Percentiles rank a stretch among this genome's conserved stretches.
These are phyloP conservation scores for Lymantria monacha DNA, from an alignment of 2,888 invertebrate genomes.

Conservation along the genomic window DNA sequence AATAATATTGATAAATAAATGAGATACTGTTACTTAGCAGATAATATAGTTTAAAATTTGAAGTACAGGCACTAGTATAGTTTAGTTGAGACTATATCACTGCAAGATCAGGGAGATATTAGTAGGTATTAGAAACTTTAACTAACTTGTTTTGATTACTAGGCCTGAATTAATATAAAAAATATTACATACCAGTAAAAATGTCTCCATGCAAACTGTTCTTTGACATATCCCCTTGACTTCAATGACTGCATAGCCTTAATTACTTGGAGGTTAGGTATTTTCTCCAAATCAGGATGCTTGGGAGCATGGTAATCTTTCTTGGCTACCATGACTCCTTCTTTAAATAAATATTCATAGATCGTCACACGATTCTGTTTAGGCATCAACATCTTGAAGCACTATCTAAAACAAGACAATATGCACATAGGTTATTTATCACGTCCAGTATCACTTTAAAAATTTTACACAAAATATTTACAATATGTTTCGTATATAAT, in stretches of 20 bases:
- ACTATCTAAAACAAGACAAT: constrained; percentile 63
- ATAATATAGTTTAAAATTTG: too few relatives aligned
- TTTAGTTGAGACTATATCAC: too few relatives aligned
- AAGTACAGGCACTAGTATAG: too few relatives aligned
- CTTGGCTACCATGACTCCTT: constrained; percentile 99
- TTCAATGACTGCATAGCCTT: constrained; percentile 98
- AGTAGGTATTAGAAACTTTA: too few relatives aligned
- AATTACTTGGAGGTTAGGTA: constrained; percentile 99
- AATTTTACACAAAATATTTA: constrained; percentile 31
- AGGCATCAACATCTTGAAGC: constrained; percentile 99
- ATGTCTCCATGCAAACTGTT: constrained; percentile 99
- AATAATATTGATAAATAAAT: not conserved
- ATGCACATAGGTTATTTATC: constrained; percentile 44
- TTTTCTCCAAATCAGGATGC: constrained; percentile 96
- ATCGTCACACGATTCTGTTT: constrained; percentile 98
- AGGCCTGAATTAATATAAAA: not conserved
- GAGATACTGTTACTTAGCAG: too few relatives aligned
- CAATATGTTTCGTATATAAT: constrained; percentile 8
- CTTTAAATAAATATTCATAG: constrained; percentile 98
- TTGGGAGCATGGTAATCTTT: constrained; percentile 99
- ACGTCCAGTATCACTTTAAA: constrained; percentile 18
- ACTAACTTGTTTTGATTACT: too few relatives aligned
- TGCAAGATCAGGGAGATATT: too few relatives aligned
- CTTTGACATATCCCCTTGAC: constrained; percentile 98
- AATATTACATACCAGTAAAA: constrained; percentile 92